Conservation (phyloP, 2,888 invertebrate species). For the Idaea biselata region DNA sequence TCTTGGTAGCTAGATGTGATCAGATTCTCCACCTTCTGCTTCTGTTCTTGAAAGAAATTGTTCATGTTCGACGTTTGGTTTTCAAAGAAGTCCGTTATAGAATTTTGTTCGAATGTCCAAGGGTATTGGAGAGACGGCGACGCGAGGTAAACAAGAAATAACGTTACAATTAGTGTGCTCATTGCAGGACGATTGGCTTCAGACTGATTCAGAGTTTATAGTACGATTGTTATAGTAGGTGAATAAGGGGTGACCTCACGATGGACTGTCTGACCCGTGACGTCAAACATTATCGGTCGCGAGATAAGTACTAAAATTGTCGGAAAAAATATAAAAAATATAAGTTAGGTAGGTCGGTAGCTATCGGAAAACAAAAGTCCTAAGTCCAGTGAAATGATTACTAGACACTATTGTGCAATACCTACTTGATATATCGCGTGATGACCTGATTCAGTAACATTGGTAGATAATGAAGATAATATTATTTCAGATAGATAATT, state of each 20-base stretch:
- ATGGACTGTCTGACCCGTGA: neutral
- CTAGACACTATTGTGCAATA: neutral
- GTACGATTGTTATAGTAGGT: constrained; percentile 6
- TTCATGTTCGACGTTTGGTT: constrained; percentile 24
- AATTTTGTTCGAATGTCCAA: constrained; percentile 30
- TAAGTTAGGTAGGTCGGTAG: neutral
- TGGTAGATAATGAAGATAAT: neutral
- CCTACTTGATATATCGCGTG: neutral
- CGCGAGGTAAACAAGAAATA: constrained; percentile 20
- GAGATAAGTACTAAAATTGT: neutral
- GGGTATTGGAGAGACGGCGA: constrained; percentile 22
- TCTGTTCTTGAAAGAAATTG: constrained; percentile 35
- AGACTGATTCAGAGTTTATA: constrained; percentile 6
- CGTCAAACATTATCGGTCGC: neutral
- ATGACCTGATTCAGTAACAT: neutral
- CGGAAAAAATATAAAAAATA: neutral
- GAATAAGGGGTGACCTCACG: neutral
- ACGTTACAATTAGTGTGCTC: constrained; percentile 28
- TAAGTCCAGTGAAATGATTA: neutral
- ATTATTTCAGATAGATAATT: no score
- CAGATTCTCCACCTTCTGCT: constrained; percentile 44
- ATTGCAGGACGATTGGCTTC: constrained; percentile 24
- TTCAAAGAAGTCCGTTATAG: constrained; percentile 28
- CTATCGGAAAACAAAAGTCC: neutral
- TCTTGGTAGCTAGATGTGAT: constrained; percentile 37